Base-by-base conservation (phyloP, 1,140 invertebrate species). In the Trialeurodes vaporariorum region DNA sequence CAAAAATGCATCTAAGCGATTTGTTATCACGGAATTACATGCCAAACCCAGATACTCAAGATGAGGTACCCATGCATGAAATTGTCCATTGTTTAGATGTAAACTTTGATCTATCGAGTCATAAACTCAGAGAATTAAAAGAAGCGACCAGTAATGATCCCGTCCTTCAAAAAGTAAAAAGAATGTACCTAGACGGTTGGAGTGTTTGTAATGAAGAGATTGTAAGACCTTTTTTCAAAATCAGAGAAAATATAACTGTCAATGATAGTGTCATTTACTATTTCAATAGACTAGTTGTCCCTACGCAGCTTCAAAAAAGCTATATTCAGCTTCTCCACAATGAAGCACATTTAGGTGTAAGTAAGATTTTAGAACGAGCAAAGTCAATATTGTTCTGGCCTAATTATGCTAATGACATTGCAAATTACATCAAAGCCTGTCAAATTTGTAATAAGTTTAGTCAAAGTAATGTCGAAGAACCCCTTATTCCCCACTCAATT, bases 291-390 rank as follows among this genome's bases (percentile, higher is more conserved):
- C 25, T 78, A 21, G 34, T 77, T 25, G 75, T 78, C 25, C 76
- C 77, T 11, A 68, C 27, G 2, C 27, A 59, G 5, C 70, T 77
- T 24, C 40, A 27, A 68, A 76, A 34, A 60, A 62, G 26, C 67
- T 72, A 65, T 77, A 78, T 70, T 59, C 79, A 63, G 49, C 70
- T 0, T 66, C 66, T 40, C 61, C 79, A 22, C 77, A n/a, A 79
- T 68, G 75, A 77, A 67, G 72, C 71, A 27, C 75, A 71, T 70
- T 34, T 72, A 5, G 73, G 72, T n/a, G 66, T 72, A 2, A 69
- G 69, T 59, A 75, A 75, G 69, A 74, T 69, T 25, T 77, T 67
- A 68, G 25, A 71, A 70, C 60, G 40, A 27, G 68, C 61, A 21
- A 60, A 63, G 11, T 17, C 65, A 34, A 34, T 65, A 23, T 34